Evolutionary conservation across 2,888 invertebrate species (phyloP), one percentile per base, ranked within the genome.

Genomic region (Sminthurides aquaticus): DNA sequence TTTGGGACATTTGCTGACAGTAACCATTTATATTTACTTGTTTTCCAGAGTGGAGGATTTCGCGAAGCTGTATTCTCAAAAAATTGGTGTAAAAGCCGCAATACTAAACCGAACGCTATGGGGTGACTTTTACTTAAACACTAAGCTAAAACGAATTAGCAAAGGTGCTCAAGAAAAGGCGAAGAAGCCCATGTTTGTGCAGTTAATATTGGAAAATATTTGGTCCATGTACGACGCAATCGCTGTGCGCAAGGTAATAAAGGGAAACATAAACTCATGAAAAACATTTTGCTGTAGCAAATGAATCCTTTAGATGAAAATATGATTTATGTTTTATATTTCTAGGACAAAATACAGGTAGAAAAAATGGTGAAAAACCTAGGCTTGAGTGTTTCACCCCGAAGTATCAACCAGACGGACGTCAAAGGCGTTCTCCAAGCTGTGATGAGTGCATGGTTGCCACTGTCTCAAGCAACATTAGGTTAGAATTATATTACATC

Each of bases 101-200:
- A 82, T 88, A 22, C 79, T 98, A 22, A 83, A 84, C 64, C 86
- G 87, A 78, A 91, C 91, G 0, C 80, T 98, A 0, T 98, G 97
- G 97, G 94, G 97, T 59, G 95, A 98, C 80, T 95, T 84, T 79
- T 98, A 89, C 78, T 82, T 93, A 55, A 90, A 92, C 77, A 78
- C 84, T 1, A 95, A 94, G 80, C 85, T 86, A 2, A 94, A 92
- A 79, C 82, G 87, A 63, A 88, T 93, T 57, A 82, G 87, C 82
- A 85, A 86, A 77, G 95, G 96, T 1, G 97, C 97, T 3, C 89
- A 91, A 79, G 90, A 89, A 72, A 92, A 91, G 78, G 91, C 90
- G 0, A 95, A 95, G 77, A 91, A 90, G 75, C 93, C 95, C 0
- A 80, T 98, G 71, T 98, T 97, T 80, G 91, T 92, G 1, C 91